Evolutionary conservation across 1,140 invertebrate species (phyloP), one percentile per base, ranked within the genome.

Genomic region (Ruditapes philippinarum): DNA sequence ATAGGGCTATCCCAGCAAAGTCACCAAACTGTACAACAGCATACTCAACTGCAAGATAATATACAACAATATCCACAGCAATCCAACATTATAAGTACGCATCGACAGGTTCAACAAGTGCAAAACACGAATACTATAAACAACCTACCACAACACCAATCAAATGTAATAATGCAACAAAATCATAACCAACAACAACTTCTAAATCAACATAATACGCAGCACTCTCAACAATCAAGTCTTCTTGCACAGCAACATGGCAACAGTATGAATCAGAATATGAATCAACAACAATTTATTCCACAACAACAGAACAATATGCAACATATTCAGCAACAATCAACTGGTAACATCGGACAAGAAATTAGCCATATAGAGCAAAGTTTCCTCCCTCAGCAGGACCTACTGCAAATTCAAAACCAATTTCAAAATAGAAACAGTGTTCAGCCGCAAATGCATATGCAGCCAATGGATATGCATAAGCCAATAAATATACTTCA

Each of bases 131-230:
- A n/a, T n/a, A n/a, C n/a, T n/a, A n/a, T n/a, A n/a, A n/a, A n/a
- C n/a, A n/a, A n/a, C n/a, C n/a, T n/a, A n/a, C n/a, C n/a, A n/a
- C 82, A 45, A 73, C 42, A 51, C 33, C 57, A 74, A 49, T 57
- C 31, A 3, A 25, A 85, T 22, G 9, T 45, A 14, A 45, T 45
- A 14, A 7, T 45, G 42, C 82, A 85, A 14, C n/a, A 73, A 36
- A 62, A 57, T 25, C 42, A 74, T 36, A 25, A 36, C 36, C 45
- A 86, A 22, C 45, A 86, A 19, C 33, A 78, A 62, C 51, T 74
- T 17, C 70, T 42, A 60, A 17, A 79, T n/a, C 49, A 57, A 57
- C 5, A 38, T 38, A 12, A 87, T 9, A 33, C 51, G 25, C 33
- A 74, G 19, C 62, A 40, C 38, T 42, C 74, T 74, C 73, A 86